Evolutionary conservation across 2,888 invertebrate genomes (phyloP), one percentile per base, ranked within the genome.

Genomic region (Pammene fasciana): DNA sequence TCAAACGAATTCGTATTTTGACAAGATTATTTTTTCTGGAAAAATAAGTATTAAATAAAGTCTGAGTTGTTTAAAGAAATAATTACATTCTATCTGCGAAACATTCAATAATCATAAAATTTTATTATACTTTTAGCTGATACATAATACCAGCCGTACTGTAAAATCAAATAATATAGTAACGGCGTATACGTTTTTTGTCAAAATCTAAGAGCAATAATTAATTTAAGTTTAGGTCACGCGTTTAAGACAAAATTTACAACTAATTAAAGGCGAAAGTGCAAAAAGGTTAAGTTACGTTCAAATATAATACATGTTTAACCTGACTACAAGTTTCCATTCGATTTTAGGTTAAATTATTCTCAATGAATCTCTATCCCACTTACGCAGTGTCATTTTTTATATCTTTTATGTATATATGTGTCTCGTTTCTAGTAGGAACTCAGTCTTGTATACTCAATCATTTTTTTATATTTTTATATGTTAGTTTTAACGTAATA

Each of bases 401-500:
- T 65, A 56, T 61, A 16, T 52, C 13, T 52, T 26, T 52, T 52
- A 52, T 61, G 48, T 71, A 67, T 61, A 48, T 66, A 55, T 43
- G 34, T 64, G 36, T 67, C 52, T 50, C 59, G 18, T 67, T 34
- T 60, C 34, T 56, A 43, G 52, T 55, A 36, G 68, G 67, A 48
- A 72, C 75, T 70, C 65, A 60, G 57, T 76, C 73, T 73, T 62
- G 83, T 86, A 88, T 89, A 90, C 89, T 90, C 89, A 87, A 80
- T 80, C 76, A 78, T 82, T 85, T 82, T 79, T 81, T 78, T 86
- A 84, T 85, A 85, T 87, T 86, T 87, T 85, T 86, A 84, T 86
- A 83, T 78, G 82, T 78, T 90, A 90, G 86, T 80, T 86, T 84
- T 87, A 59, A 86, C 82, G 82, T 83, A 90, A 88, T 90, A 91